Percentiles rank a stretch among this genome's conserved stretches.
Evolutionary conservation across 2,113 vertebrate genomes (phyloP).

Genomic region (Xiphophorus hellerii): DNA sequence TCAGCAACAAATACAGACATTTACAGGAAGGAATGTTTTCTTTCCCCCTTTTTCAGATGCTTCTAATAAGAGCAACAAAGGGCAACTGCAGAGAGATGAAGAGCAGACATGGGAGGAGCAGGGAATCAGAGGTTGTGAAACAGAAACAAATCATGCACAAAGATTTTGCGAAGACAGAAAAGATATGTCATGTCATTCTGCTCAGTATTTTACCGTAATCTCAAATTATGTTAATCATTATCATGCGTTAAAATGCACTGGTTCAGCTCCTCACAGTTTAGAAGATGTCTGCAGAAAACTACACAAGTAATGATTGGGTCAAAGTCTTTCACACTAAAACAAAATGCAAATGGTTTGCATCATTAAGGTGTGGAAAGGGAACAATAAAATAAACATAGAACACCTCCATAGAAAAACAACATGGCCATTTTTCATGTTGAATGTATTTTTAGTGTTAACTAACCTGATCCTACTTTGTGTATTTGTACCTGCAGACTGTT

Average conservation of each 20-base stretch:
- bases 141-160: slow-evolving; percentile 19
- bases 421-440: no score
- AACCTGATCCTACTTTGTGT: neutral
- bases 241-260: neutral
- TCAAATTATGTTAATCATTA: slow-evolving; percentile 17
- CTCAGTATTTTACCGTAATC: slow-evolving; percentile 14
- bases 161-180: slow-evolving; percentile 13
- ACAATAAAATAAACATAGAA: neutral
- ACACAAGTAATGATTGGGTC: neutral
- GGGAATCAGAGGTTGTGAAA: slow-evolving; percentile 49
- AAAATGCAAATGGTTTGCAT: neutral
- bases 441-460: neutral
- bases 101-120: slow-evolving; percentile 19
- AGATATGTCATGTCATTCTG: slow-evolving; percentile 14
- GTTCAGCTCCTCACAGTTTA: slow-evolving; percentile 4
- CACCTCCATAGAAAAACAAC: neutral
- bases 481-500: neutral
- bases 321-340: neutral
- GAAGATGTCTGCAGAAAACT: neutral
- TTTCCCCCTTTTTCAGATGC: slow-evolving; percentile 15
- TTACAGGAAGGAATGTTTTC: slow-evolving; percentile 10
- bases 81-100: slow-evolving; percentile 31
- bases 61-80: slow-evolving; percentile 30
- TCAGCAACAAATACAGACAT: slow-evolving; percentile 5
- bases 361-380: neutral